Evolutionary conservation across 2,888 invertebrate species (phyloP), one percentile per base, ranked within the genome.

Genomic region (Meta bourneti): DNA sequence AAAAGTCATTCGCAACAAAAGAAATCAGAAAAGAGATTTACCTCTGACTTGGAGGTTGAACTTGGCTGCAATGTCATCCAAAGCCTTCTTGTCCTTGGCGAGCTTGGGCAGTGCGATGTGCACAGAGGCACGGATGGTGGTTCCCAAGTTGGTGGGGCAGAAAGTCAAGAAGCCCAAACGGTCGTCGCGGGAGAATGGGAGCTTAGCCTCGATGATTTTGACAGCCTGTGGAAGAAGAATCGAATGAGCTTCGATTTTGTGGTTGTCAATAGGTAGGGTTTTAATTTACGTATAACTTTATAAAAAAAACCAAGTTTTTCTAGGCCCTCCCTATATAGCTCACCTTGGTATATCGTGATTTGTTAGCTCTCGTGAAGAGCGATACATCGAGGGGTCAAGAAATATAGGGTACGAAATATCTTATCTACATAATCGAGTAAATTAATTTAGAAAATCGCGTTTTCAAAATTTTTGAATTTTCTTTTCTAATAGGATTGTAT

Each of bases 131-230:
- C 99, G 98, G 94, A 99, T 98, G 93, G 99, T 99, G 93, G 99
- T 99, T 86, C 99, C 99, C 96, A 99, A 96, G 96, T 99, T 99
- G 95, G 98, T 98, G 93, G 99, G 99, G 96, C 99, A 99, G 97
- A 99, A 99, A 84, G 99, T 99, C 94, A 99, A 96, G 97, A 98
- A 99, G 93, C 99, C 99, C 94, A 99, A 97, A 94, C 98, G 97
- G 94, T 99, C 98, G 95, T 98, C 96, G 95, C 98, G 98, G 92
- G 98, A 98, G 97, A 99, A 99, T 70, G 98, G 98, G 94, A 98
- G 95, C 95, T 98, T 97, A 96, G 98, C 98, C 95, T 98, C 98
- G 95, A 98, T 98, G 94, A 98, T 97, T 94, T 98, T 98, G 94
- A 99, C 98, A 94, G 98, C 99, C 91, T 91, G 77, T 7, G 16